Evolutionary conservation across 2,113 vertebrate genomes (phyloP).

Genomic region (Pandion haliaetus): DNA sequence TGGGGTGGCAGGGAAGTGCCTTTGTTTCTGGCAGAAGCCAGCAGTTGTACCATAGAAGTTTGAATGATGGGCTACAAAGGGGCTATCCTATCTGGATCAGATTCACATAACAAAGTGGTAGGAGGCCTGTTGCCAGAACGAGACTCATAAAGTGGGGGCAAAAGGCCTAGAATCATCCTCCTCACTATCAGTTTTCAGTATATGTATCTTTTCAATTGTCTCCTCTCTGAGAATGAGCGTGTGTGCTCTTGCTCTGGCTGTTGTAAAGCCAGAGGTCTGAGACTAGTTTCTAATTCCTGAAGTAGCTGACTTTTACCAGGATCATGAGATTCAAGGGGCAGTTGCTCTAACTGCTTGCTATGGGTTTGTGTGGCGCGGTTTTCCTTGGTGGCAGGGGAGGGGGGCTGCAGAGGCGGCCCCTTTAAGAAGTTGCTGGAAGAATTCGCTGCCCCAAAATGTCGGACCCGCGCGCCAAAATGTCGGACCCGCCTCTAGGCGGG

Average conservation of each 20-base stretch:
- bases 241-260: not conserved
- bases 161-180: not conserved
- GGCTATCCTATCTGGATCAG: not conserved
- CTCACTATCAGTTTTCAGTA: not conserved
- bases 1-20: not conserved
- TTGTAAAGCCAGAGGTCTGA: not conserved
- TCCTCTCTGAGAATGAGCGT: rapidly evolving
- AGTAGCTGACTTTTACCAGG: not conserved
- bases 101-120: rapidly evolving
- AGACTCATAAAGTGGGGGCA: not conserved
- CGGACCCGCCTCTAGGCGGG: too few relatives aligned
- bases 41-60: not conserved
- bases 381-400: too few relatives aligned
- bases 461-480: too few relatives aligned
- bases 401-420: too few relatives aligned
- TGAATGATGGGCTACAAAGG: not conserved
- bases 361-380: too few relatives aligned
- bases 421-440: too few relatives aligned
- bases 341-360: not conserved
- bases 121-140: not conserved
- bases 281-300: not conserved
- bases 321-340: not conserved
- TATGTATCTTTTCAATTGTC: not conserved
- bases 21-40: not conserved
- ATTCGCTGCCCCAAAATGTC: too few relatives aligned